Conservation (phyloP, 2,113 vertebrate species). For the Solenodon paradoxus region DNA sequence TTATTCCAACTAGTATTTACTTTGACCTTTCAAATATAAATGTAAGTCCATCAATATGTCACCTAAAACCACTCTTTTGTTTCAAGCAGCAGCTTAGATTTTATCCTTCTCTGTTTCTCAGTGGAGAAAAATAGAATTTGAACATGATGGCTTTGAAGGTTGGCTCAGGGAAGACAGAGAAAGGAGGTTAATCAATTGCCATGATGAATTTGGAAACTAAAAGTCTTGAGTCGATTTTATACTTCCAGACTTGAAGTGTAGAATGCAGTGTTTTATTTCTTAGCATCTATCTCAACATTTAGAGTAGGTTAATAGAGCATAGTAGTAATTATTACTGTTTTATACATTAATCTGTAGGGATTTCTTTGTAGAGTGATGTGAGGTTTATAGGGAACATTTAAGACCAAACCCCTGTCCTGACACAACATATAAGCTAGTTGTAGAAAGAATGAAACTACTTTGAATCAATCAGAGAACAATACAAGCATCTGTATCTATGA, state of each 20-base stretch:
- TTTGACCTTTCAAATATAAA: background rate
- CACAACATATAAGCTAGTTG: background rate
- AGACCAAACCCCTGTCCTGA: background rate
- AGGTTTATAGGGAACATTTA: background rate
- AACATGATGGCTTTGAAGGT: background rate
- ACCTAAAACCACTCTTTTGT: background rate
- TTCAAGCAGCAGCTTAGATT: background rate
- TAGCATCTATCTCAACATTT: background rate
- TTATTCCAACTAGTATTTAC: background rate
- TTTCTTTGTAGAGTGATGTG: background rate
- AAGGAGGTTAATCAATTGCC: background rate
- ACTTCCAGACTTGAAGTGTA: background rate
- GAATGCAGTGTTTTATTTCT: background rate
- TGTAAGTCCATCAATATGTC: background rate
- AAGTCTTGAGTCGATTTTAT: background rate
- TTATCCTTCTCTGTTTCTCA: background rate
- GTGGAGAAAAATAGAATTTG: background rate
- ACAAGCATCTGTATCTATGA: background rate
- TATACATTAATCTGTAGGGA: background rate
- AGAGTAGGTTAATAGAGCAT: background rate
- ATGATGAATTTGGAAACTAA: background rate
- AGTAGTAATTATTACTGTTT: background rate
- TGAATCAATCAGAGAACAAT: background rate
- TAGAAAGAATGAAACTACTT: background rate
- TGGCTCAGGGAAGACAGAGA: background rate